Evolutionary conservation across 1,140 invertebrate species (phyloP).

Genomic region (Periplaneta americana): DNA sequence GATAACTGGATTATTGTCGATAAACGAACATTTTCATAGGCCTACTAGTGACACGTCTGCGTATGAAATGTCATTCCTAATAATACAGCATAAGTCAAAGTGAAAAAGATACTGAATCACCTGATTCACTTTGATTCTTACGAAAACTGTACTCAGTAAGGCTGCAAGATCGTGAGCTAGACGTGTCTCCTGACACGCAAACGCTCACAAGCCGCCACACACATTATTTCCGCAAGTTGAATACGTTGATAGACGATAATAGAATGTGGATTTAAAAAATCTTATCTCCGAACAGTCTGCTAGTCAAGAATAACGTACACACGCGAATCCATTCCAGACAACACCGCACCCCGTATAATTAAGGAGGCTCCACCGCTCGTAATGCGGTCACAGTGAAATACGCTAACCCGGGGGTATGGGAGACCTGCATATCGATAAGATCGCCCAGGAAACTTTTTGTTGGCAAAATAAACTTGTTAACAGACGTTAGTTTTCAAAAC

Average conservation of each 20-base stretch:
- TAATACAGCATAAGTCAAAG: too few relatives aligned
- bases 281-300: neutral
- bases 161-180: too few relatives aligned
- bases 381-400: neutral
- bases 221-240: neutral
- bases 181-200: too few relatives aligned
- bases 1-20: too few relatives aligned
- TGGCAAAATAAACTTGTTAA: conserved; percentile 17
- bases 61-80: too few relatives aligned
- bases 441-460: neutral
- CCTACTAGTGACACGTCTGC: too few relatives aligned
- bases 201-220: too few relatives aligned
- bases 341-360: neutral
- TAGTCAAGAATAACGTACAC: neutral
- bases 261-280: neutral
- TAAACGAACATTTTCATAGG: too few relatives aligned
- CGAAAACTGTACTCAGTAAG: too few relatives aligned
- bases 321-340: neutral
- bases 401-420: neutral
- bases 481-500: conserved; percentile 10
- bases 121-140: too few relatives aligned
- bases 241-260: neutral
- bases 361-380: neutral
- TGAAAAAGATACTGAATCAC: too few relatives aligned
- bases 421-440: neutral